Base-by-base conservation (phyloP, 2,113 vertebrate species). In the Petaurus breviceps region DNA sequence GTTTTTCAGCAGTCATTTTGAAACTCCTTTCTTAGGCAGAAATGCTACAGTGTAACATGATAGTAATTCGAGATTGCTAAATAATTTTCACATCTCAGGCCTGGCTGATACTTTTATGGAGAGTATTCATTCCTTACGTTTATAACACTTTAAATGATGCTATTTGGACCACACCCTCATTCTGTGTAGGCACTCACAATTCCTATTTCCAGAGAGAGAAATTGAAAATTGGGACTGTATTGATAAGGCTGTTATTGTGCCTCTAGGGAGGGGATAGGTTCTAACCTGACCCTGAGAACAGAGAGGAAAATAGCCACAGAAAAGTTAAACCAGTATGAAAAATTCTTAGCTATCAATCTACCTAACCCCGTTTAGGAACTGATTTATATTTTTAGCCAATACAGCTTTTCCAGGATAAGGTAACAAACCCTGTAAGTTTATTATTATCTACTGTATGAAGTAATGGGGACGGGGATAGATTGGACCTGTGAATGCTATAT, bases 211-310 rank as follows among this genome's bases (percentile, higher is more conserved):
- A 93, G 53, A 92, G 51, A 95, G n/a, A 94, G 37, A 90, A 91
- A 95, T 94, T 50, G 91, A 93, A 95, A 97, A 31, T n/a, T 43
- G 95, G 50, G 7, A 8, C 50, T 68, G 3, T 92, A 52, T 93
- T 84, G 57, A 46, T 57, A 91, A 93, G 94, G 52, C 90, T 55
- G 77, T 90, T n/a, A 89, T 22, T 22, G 43, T 12, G 89, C 51
- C 91, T 97, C n/a, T 92, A 26, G 93, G 94, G 53, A 54, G 92
- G 90, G 91, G 31, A 22, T 61, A 92, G 94, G 91, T 96, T 95
- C 90, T 95, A 91, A 96, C 89, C 50, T 96, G 91, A 96, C 50
- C 68, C 90, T 95, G 93, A 95, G 89, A 96, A 93, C 0, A 95
- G 91, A 51, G 51, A 8, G 19, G 51, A 94, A 28, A 26, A 93